phyloP scores from a whole-genome alignment of 2,888 invertebrate genomes.

The Mimas tiliae region DNA sequence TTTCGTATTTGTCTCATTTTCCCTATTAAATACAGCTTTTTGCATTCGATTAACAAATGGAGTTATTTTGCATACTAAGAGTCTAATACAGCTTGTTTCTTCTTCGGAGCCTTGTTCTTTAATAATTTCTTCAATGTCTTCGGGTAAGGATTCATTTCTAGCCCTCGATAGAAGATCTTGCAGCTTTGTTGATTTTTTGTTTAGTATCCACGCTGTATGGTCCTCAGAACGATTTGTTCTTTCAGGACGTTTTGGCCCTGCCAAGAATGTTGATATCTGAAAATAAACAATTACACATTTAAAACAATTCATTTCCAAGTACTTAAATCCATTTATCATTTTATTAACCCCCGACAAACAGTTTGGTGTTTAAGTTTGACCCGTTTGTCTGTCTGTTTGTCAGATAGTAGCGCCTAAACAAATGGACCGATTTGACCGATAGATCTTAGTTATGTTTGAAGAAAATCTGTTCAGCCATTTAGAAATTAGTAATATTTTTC shows the following conservation, averaged over 20 bases:
- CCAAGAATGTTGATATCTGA: slow-evolving; percentile 86
- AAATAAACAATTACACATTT: slow-evolving; percentile 34
- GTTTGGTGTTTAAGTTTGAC: too few species aligned
- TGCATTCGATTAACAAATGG: slow-evolving; percentile 92
- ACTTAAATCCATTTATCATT: too few species aligned
- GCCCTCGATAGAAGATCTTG: slow-evolving; percentile 85
- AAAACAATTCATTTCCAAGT: too few species aligned
- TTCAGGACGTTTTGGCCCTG: slow-evolving; percentile 62
- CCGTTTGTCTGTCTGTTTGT: too few species aligned
- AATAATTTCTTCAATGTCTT: slow-evolving; percentile 85
- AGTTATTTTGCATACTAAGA: slow-evolving; percentile 90
- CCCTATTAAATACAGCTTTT: slow-evolving; percentile 83
- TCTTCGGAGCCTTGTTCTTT: slow-evolving; percentile 80
- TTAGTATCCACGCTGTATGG: slow-evolving; percentile 84
- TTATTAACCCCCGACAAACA: too few species aligned
- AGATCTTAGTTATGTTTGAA: too few species aligned
- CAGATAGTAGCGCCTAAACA: too few species aligned
- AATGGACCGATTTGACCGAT: too few species aligned
- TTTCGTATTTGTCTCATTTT: slow-evolving; percentile 53
- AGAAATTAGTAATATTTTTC: too few species aligned
- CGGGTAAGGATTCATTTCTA: slow-evolving; percentile 86
- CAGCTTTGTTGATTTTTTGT: slow-evolving; percentile 84
- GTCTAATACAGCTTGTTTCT: slow-evolving; percentile 88
- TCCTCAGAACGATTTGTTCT: slow-evolving; percentile 62
- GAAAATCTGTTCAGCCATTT: too few species aligned